These are phyloP conservation scores for Eupithecia tripunctaria DNA, from an alignment of 2,888 invertebrate genomes.

Conservation along the genomic window DNA sequence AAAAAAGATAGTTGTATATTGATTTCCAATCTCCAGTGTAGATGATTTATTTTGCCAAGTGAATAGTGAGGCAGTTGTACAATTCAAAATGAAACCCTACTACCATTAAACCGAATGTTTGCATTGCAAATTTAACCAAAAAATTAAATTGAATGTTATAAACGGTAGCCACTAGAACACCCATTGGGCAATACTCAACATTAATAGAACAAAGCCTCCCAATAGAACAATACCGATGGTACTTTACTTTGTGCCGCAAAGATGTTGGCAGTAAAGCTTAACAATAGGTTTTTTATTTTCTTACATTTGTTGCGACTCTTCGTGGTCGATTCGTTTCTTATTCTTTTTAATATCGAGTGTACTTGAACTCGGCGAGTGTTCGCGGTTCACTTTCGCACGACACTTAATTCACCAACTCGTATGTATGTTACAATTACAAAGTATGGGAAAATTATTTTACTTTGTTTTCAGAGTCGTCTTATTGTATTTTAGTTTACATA, in stretches of 20 bases:
- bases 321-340: constrained; percentile 67
- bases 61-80: neutral
- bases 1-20: neutral
- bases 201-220: constrained; percentile 66
- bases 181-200: constrained; percentile 52
- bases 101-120: neutral
- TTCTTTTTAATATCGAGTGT: constrained; percentile 59
- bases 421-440: constrained; percentile 19
- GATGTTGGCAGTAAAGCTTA: constrained; percentile 65
- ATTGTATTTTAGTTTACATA: too few relatives aligned
- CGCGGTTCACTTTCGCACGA: constrained; percentile 56
- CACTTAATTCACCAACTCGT: constrained; percentile 51
- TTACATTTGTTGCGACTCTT: constrained; percentile 78
- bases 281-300: constrained; percentile 74
- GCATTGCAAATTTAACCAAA: neutral
- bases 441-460: constrained; percentile 5
- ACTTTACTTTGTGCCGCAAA: constrained; percentile 71
- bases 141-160: constrained; percentile 53
- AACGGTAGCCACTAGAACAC: constrained; percentile 52
- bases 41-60: neutral
- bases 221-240: constrained; percentile 69
- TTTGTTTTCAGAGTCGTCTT: constrained; percentile 22
- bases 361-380: constrained; percentile 59
- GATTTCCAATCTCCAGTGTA: neutral
- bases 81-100: neutral